Base-by-base conservation (phyloP, 1,140 invertebrate genomes). In the Triops longicaudatus region DNA sequence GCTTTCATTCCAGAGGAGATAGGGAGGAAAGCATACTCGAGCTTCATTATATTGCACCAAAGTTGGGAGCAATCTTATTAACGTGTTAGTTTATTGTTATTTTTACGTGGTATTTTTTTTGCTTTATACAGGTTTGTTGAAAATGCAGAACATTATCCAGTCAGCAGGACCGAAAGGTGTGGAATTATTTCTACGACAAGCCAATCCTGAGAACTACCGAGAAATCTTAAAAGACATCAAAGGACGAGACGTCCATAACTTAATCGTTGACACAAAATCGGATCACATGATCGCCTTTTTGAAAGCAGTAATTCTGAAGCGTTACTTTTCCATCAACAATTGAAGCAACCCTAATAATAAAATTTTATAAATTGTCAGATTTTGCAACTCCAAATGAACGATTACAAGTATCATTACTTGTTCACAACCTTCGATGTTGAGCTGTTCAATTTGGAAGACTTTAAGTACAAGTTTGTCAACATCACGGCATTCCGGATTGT, bases 371-470 rank as follows among this genome's bases (percentile, higher is more conserved):
- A n/a, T 74, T 31, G 84, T 26, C 83, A 90, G 88, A 88, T 90
- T 79, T 81, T 90, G 26, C 86, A 89, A 81, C 83, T 90, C 12
- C 87, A 89, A 84, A 90, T 90, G 89, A 89, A 89, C 79, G 89
- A 90, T 81, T 90, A 89, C 84, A 89, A 89, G 81, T 90, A 90
- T 81, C 89, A 90, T 82, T 90, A 90, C 83, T 85, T 90, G 74
- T 89, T 90, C 79, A 89, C 89, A 75, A 90, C 88, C 81, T 89
- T 90, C 84, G 88, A 89, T 83, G 85, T 89, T 78, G 88, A 90
- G 82, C 87, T 86, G 17, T 88, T 89, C 82, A 87, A 90, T 81
- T 83, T 89, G 77, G 88, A 90, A 80, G 88, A 89, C 81, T 89
- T 90, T 83, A 87, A 87, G 81, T 88, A 89, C 83, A 89, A 89